Base-by-base conservation (phyloP, 2,113 vertebrate genomes). In the Saguinus imperator region DNA sequence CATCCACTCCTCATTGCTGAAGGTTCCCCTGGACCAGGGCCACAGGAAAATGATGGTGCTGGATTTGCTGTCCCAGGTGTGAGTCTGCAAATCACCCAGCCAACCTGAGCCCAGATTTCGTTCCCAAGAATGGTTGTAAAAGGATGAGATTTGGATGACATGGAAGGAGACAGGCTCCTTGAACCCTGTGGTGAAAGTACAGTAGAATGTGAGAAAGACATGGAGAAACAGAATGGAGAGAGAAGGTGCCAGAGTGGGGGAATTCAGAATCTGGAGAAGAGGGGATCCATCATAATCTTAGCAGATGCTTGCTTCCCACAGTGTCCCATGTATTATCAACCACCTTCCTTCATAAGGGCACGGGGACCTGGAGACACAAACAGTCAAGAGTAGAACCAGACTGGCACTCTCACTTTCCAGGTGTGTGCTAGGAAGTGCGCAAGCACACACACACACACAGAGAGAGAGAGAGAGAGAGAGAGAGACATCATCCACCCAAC, bases 21-120 rank as follows among this genome's bases (percentile, higher is more conserved):
- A 61, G 61, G 64, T 91, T 20, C 73, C 77, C 32, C 43, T 87
- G 13, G 89, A 72, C 89, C 75, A 94, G 35, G 80, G 37, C 82
- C 21, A 2, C 16, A 93, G 48, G 77, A 27, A 93, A 70, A 7
- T 20, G 27, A 91, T 0, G 16, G 29, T 66, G 0, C 17, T 5
- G 1, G n/a, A 80, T 11, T 66, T 43, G 6, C 20, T 84, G 1
- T 93, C 2, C 90, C 64, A 97, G 1, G 25, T 1, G 0, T 40
- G 23, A 32, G 0, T 94, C 87, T 91, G n/a, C 40, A 96, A 6
- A 2, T 97, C 66, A 40, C 4, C 61, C 86, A 96, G 11, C 86
- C 80, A 93, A 2, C 9, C 70, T 18, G 70, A 96, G 64, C 3
- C 1, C 43, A 6, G 45, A 17, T 1, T 16, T 55, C 23, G 32